Evolutionary conservation across 1,140 invertebrate genomes (phyloP).

Genomic region (Periplaneta americana): DNA sequence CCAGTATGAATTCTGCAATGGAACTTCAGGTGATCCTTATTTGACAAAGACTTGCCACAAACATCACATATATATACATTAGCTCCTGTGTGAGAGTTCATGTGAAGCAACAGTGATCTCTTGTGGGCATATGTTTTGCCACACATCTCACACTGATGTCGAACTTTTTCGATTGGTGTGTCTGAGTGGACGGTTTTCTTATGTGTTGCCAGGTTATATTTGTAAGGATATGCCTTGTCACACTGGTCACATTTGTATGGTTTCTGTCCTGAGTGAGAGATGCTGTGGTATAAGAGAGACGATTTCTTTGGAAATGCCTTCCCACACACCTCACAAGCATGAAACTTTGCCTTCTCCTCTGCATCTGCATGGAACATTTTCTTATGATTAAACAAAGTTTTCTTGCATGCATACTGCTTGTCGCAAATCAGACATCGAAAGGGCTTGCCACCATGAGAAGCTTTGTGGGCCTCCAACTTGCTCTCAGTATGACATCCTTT

Average conservation of each 20-base stretch:
- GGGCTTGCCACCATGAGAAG: neutral
- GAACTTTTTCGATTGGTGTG: conserved; percentile 27
- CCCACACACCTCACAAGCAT: conserved; percentile 17
- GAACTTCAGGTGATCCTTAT: conserved; percentile 43
- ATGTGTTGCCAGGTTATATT: conserved; percentile 40
- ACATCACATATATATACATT: conserved; percentile 45
- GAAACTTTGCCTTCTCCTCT: neutral
- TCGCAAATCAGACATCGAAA: neutral
- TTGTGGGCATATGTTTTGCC: conserved; percentile 49
- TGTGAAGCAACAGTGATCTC: conserved; percentile 52
- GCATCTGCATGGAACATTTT: neutral
- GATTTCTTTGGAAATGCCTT: conserved; percentile 15
- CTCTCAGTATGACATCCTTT: neutral
- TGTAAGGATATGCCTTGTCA: conserved; percentile 48
- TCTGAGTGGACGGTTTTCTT: conserved; percentile 26
- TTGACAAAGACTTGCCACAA: conserved; percentile 37
- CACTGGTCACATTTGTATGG: conserved; percentile 39
- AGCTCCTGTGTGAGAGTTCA: conserved; percentile 48
- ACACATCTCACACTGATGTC: conserved; percentile 47
- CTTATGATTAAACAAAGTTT: neutral
- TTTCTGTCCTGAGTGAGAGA: conserved; percentile 24
- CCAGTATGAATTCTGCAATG: conserved; percentile 55
- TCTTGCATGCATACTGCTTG: neutral
- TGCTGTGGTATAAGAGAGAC: conserved; percentile 28
- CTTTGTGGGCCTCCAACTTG: neutral